These are phyloP conservation scores for Limnephilus lunatus DNA, from an alignment of 2,888 invertebrate genomes.

Conservation along the genomic window DNA sequence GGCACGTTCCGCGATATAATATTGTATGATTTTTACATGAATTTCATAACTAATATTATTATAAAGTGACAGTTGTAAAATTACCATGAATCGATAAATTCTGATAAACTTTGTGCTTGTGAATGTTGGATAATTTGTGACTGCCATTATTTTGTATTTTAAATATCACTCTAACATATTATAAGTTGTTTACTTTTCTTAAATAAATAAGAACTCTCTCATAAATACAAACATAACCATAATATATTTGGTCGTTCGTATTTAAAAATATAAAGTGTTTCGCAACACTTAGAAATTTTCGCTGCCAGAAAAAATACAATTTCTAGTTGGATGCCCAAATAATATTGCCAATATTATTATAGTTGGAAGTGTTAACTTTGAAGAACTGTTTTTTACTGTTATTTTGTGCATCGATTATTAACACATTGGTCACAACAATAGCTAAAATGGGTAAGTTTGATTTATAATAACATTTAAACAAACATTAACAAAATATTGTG, in stretches of 20 bases:
- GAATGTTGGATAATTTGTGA: slow-evolving; percentile 16
- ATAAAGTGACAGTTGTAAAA: slow-evolving; percentile 31
- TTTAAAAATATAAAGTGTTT: background rate
- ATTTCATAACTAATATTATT: slow-evolving; percentile 30
- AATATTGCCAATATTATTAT: background rate
- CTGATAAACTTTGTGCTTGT: slow-evolving; percentile 35
- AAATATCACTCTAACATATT: background rate
- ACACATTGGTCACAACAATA: slow-evolving; percentile 13
- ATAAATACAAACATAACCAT: background rate
- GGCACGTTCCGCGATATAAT: slow-evolving; percentile 42
- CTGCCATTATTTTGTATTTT: background rate
- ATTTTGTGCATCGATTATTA: slow-evolving; percentile 20
- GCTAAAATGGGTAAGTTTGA: slow-evolving; percentile 51
- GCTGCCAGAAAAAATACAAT: background rate
- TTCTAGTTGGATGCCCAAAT: slow-evolving; percentile 22
- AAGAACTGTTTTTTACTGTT: slow-evolving; percentile 27
- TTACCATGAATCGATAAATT: background rate
- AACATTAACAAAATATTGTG: slow-evolving; percentile 20
- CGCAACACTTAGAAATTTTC: slow-evolving; percentile 14
- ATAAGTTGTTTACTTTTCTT: background rate
- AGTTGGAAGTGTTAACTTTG: slow-evolving; percentile 34
- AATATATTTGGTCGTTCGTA: background rate
- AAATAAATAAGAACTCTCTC: background rate
- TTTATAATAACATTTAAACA: background rate
- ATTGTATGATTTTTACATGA: background rate